Percentiles rank a stretch among this genome's conserved stretches.
Conservation (phyloP, 1,140 invertebrate genomes). For the Drosophila santomea region DNA sequence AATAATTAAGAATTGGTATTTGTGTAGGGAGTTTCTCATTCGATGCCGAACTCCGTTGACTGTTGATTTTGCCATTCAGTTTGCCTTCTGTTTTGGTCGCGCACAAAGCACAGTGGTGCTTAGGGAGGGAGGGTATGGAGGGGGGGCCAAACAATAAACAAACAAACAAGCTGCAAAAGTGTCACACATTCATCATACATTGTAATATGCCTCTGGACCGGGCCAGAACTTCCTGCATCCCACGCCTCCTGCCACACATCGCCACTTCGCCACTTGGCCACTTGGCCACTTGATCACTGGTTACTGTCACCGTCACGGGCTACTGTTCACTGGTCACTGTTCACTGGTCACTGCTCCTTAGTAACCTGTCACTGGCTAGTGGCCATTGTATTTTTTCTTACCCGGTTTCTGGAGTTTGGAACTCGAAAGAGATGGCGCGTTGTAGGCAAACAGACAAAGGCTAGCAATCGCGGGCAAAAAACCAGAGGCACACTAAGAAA, state of each 20-base stretch:
- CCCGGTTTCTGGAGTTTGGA: not conserved
- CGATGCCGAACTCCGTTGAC: not conserved
- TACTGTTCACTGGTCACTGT: not conserved
- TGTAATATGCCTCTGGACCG: slow-evolving; percentile 38
- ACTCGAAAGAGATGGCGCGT: not conserved
- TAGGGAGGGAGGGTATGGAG: not conserved
- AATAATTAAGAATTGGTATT: not conserved
- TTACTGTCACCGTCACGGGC: slow-evolving; percentile 10
- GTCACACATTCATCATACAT: slow-evolving; percentile 77
- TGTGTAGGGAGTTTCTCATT: not conserved
- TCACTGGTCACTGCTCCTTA: not conserved
- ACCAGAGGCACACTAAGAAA: slow-evolving; percentile 2
- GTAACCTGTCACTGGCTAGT: not conserved
- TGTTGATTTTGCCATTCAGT: slow-evolving; percentile 22
- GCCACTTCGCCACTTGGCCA: not conserved
- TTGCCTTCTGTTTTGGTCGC: slow-evolving; percentile 13
- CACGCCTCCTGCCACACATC: not conserved
- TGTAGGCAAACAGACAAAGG: slow-evolving; percentile 1
- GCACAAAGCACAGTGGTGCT: slow-evolving; percentile 1
- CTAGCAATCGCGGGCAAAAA: slow-evolving; percentile 11
- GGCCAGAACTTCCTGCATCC: not conserved
- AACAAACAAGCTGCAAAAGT: slow-evolving; percentile 77
- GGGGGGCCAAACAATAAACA: slow-evolving; percentile 65
- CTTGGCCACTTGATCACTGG: not conserved
- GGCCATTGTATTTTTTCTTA: slow-evolving; percentile 4